Evolutionary conservation across 2,888 invertebrate genomes (phyloP).

Genomic region (Drosophila rubida): DNA sequence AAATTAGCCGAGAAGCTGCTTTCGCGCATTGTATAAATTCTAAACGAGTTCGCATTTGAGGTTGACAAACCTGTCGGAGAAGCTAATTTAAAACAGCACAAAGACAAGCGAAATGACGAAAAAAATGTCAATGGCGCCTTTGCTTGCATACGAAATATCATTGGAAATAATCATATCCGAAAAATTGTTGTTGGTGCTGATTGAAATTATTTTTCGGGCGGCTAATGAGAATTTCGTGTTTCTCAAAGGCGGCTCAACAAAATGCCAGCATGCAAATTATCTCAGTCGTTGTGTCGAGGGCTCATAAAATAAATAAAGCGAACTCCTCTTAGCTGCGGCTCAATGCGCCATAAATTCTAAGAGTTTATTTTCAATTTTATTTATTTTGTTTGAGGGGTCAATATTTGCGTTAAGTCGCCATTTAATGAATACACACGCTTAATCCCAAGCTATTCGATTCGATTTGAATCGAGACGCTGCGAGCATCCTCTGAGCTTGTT

Average conservation of each 20-base stretch:
- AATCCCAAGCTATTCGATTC: slow-evolving; percentile 6
- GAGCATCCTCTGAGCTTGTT: slow-evolving; percentile 51
- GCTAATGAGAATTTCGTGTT: slow-evolving; percentile 76
- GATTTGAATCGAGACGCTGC: neutral
- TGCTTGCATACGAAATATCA: slow-evolving; percentile 39
- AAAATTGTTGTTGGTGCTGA: slow-evolving; percentile 6
- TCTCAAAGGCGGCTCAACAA: slow-evolving; percentile 59
- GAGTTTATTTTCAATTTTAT: slow-evolving; percentile 50
- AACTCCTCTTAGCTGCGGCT: slow-evolving; percentile 24
- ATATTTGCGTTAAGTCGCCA: slow-evolving; percentile 69
- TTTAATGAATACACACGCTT: slow-evolving; percentile 51
- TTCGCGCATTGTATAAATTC: slow-evolving; percentile 60
- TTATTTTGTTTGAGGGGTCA: slow-evolving; percentile 54
- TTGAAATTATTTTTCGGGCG: slow-evolving; percentile 34
- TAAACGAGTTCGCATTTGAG: slow-evolving; percentile 57
- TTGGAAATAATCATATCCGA: slow-evolving; percentile 37
- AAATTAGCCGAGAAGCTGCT: slow-evolving; percentile 60
- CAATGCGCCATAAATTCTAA: slow-evolving; percentile 71
- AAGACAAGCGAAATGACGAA: slow-evolving; percentile 16
- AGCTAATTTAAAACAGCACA: slow-evolving; percentile 46
- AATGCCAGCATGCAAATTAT: slow-evolving; percentile 71
- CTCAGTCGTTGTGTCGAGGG: slow-evolving; percentile 42
- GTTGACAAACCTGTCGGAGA: slow-evolving; percentile 66
- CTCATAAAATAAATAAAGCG: slow-evolving; percentile 68
- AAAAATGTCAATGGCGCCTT: slow-evolving; percentile 52